Evolutionary conservation across 2,888 invertebrate genomes (phyloP).

Genomic region (Oscheius onirici): DNA sequence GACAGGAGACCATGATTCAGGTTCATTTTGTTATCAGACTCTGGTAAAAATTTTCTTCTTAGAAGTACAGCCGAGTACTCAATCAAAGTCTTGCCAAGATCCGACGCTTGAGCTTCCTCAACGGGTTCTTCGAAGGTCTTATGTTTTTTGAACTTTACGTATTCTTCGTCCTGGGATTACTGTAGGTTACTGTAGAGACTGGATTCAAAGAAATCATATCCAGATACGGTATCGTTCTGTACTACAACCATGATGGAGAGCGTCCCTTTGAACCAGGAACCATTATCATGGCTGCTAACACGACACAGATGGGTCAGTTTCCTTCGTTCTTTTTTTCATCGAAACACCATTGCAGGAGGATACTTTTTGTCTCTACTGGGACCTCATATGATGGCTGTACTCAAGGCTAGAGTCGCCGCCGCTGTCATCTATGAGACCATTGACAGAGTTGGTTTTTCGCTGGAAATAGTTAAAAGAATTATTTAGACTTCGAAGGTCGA

Average conservation of each 20-base stretch:
- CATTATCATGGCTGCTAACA: conserved; percentile 31
- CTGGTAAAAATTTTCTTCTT: not conserved
- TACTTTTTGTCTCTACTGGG: conserved; percentile 57
- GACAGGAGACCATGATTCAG: conserved; percentile 49
- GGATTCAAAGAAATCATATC: not conserved
- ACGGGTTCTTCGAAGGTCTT: conserved; percentile 33
- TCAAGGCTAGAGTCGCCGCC: conserved; percentile 47
- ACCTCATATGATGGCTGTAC: conserved; percentile 49
- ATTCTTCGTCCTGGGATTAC: conserved; percentile 28
- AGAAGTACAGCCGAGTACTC: conserved; percentile 26
- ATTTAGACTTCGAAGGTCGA: conserved; percentile 7
- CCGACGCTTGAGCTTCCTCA: conserved; percentile 21
- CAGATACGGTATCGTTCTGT: conserved; percentile 10
- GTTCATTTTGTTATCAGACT: conserved; percentile 25
- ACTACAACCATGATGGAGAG: not conserved
- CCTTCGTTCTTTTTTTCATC: not conserved
- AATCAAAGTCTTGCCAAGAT: not conserved
- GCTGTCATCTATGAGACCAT: conserved; percentile 36
- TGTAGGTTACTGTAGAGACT: not conserved
- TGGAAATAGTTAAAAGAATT: too few relatives aligned
- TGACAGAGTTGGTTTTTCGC: conserved; percentile 19
- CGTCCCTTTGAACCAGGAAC: conserved; percentile 25
- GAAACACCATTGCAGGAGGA: conserved; percentile 40
- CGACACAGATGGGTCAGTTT: conserved; percentile 22
- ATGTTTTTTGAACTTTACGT: conserved; percentile 35